Evolutionary conservation across 2,797 vertebrate genomes (phyloP).

Genomic region (Sebastolobus alascanus): DNA sequence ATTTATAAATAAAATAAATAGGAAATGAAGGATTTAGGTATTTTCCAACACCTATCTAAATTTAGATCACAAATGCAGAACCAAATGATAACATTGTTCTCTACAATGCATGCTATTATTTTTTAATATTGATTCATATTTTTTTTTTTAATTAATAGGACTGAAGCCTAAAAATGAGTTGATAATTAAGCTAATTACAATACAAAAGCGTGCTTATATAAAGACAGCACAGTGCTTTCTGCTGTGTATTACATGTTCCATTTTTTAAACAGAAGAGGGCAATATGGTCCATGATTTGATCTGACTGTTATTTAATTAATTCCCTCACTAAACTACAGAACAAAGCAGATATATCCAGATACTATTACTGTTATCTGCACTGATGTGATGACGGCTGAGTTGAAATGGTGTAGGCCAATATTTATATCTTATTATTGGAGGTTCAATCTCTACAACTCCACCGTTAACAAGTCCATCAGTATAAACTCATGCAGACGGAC

Average conservation of each 20-base stretch:
- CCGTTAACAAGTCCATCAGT: background rate
- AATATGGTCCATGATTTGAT: constrained; percentile 66
- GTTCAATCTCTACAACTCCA: background rate
- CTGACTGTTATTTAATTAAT: constrained; percentile 37
- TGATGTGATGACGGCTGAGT: background rate
- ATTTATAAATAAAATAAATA: constrained; percentile 1
- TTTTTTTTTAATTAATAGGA: background rate
- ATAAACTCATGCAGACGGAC: background rate
- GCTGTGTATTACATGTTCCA: constrained; percentile 47
- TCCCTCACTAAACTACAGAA: constrained; percentile 11
- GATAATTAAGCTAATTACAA: background rate
- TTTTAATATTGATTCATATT: background rate
- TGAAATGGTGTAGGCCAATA: background rate
- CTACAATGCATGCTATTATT: background rate
- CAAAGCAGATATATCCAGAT: constrained; percentile 16
- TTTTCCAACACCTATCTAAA: background rate
- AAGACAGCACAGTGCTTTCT: background rate
- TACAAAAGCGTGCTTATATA: background rate
- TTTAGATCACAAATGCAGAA: background rate
- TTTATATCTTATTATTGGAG: background rate
- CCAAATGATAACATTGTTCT: background rate
- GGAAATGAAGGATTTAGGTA: background rate
- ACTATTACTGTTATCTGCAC: constrained; percentile 1
- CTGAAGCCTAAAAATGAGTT: background rate
- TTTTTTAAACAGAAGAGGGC: constrained; percentile 79